Base-by-base conservation (phyloP, 2,113 vertebrate species). In the Panthera tigris region DNA sequence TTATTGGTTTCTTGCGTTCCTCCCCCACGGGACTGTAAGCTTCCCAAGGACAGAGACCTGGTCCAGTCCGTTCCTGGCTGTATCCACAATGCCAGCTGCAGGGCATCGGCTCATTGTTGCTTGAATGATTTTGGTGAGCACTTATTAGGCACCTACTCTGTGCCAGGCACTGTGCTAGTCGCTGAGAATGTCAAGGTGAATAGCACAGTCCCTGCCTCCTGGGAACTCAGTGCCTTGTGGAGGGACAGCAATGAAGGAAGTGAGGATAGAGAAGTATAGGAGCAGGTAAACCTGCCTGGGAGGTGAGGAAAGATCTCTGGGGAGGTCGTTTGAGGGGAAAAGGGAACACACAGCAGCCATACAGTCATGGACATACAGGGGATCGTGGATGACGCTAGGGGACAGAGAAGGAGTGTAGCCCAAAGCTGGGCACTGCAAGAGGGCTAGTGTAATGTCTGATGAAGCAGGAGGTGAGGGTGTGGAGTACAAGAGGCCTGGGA, bases 371-470 rank as follows among this genome's bases (percentile, higher is more conserved):
- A 29, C 25, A n/a, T 39, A 11, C 19, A 8, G 23, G 69, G 50
- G 36, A 0, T 36, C 13, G 14, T 2, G 18, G 33, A 7, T 55
- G 52, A 68, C 0, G 39, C 45, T 21, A n/a, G 45, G 25, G 21
- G 19, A 4, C 0, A 0, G 31, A 36, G 5, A 68, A 33, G 50
- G 50, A 48, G 16, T n/a, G 16, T 1, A 23, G 12, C 33, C 14
- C 19, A n/a, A 41, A 52, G 19, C 63, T 88, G 25, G 19, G 61
- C 0, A 1, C 95, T 31, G 3, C 19, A 33, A 33, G 33, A 41
- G 6, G 2, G 5, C n/a, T 6, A 1, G 2, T 11, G 27, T 7
- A 5, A 6, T 2, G 0, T 36, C 63, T 52, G 50, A 39, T 27
- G 36, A 48, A 52, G 50, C 45, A n/a, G 82, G 23, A n/a, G 33